Conservation (phyloP, 2,797 vertebrate species). For the Mareca strepera region DNA sequence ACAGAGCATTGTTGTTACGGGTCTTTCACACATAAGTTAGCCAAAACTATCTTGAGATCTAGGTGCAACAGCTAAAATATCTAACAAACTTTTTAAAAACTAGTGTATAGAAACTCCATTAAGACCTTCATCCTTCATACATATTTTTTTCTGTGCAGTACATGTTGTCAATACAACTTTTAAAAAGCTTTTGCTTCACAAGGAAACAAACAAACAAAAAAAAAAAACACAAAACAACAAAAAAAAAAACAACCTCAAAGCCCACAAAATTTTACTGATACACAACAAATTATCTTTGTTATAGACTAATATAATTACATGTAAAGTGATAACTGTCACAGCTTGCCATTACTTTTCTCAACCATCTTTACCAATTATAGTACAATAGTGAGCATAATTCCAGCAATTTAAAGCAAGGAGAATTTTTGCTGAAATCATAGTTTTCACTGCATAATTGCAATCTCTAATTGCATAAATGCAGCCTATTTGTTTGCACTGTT, state of each 20-base stretch:
- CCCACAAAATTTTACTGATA: background rate
- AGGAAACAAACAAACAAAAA: too few species aligned
- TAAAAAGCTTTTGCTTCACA: background rate
- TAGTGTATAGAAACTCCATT: background rate
- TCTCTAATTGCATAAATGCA: conserved; percentile 12
- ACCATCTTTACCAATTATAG: background rate
- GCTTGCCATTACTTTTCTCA: background rate
- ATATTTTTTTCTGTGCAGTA: background rate
- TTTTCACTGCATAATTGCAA: background rate
- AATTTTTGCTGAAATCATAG: background rate
- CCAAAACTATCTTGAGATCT: background rate
- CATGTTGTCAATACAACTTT: background rate
- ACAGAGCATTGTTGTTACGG: background rate
- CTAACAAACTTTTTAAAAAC: background rate
- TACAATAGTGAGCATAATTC: background rate
- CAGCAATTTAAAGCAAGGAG: background rate
- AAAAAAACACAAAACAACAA: too few species aligned
- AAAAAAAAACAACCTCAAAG: background rate
- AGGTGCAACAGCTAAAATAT: background rate
- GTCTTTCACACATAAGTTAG: background rate
- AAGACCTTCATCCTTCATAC: background rate
- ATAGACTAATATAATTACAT: background rate
- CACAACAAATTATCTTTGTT: background rate
- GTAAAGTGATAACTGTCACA: background rate
- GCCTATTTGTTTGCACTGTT: background rate